These are phyloP conservation scores for Ptilodon capucinus DNA, from an alignment of 2,888 invertebrate species.

Conservation along the genomic window DNA sequence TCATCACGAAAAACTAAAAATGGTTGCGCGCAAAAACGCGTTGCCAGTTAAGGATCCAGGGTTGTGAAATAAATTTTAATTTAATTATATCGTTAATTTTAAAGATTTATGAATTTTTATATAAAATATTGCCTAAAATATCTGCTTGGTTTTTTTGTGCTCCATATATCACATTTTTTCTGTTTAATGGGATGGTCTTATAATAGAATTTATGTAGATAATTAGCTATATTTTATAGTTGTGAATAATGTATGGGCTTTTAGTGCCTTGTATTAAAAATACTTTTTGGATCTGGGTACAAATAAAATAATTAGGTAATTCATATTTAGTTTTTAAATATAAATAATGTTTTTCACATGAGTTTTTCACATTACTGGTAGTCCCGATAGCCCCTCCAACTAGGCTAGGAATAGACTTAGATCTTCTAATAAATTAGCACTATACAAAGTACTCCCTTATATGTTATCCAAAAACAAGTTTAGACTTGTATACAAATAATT, in stretches of 20 bases:
- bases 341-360: no score
- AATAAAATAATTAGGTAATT: no score
- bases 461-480: no score
- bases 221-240: background rate
- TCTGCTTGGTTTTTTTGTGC: background rate
- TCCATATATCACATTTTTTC: constrained; percentile 2
- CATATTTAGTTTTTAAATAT: no score
- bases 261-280: background rate
- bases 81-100: constrained; percentile 42
- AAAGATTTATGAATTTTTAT: constrained; percentile 24
- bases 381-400: no score
- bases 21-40: constrained; percentile 72
- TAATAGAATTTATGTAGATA: background rate
- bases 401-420: no score
- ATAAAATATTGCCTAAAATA: constrained; percentile 9
- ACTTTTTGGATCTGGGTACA: no score
- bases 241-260: background rate
- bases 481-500: background rate
- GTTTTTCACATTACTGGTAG: no score
- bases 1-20: constrained; percentile 76
- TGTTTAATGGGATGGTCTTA: background rate
- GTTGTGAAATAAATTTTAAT: constrained; percentile 55
- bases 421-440: no score
- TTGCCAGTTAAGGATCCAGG: constrained; percentile 54
- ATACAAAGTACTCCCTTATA: no score